Evolutionary conservation across 2,888 invertebrate species (phyloP).

Genomic region (Lomographa bimaculata): DNA sequence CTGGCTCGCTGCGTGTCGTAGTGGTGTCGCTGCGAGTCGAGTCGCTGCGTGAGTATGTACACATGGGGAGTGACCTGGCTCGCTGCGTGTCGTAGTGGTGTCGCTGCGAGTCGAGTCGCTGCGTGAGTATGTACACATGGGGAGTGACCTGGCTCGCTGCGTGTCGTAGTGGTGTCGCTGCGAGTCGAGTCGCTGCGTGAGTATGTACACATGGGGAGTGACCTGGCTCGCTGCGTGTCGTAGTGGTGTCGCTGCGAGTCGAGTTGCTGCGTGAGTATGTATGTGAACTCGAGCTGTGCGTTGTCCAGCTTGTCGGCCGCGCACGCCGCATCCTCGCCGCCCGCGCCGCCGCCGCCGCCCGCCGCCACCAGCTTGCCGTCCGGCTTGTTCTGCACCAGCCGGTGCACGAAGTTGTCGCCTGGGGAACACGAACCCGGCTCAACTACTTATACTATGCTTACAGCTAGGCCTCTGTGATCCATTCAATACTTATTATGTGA

Average conservation of each 20-base stretch:
- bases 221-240: constrained; percentile 74
- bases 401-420: constrained; percentile 97
- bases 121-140: no score
- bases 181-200: constrained; percentile 95
- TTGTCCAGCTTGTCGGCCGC: constrained; percentile 92
- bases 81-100: no score
- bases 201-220: no score
- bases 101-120: no score
- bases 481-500: no score
- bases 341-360: constrained; percentile 85
- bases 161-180: no score
- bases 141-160: not conserved
- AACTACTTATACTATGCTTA: no score
- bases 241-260: constrained; percentile 97
- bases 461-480: no score
- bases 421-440: constrained; percentile 4
- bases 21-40: no score
- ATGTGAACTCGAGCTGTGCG: constrained; percentile 98
- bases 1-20: no score
- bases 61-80: no score
- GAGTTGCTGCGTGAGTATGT: constrained; percentile 96
- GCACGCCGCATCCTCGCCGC: constrained; percentile 74
- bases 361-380: constrained; percentile 97
- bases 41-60: no score
- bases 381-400: constrained; percentile 97